These are phyloP conservation scores for Planococcus citri DNA, from an alignment of 1,140 invertebrate species.

Conservation along the genomic window DNA sequence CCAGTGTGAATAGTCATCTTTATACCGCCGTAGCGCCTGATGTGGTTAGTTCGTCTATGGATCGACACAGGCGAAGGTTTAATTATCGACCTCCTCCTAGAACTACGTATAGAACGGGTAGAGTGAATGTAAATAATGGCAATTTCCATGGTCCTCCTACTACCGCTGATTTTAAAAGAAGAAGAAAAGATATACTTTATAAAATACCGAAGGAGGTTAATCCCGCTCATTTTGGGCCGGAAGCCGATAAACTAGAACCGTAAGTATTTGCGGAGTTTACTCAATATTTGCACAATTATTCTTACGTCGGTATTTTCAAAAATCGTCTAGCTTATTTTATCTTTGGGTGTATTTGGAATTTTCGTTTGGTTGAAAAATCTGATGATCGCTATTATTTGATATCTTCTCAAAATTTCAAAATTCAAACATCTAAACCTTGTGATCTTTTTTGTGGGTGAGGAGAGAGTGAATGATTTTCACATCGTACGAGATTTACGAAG, in stretches of 20 bases:
- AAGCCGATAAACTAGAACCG: neutral
- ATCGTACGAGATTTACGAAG: too few relatives aligned
- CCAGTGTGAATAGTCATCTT: constrained; percentile 8
- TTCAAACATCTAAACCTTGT: too few relatives aligned
- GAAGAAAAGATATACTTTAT: neutral
- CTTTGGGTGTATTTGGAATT: too few relatives aligned
- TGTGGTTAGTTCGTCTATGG: constrained; percentile 1
- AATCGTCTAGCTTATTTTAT: too few relatives aligned
- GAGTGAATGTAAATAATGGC: neutral
- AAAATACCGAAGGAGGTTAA: neutral
- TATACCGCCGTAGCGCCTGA: neutral
- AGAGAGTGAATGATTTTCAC: too few relatives aligned
- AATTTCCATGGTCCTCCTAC: neutral
- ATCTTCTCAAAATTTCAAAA: too few relatives aligned
- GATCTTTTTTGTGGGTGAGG: too few relatives aligned
- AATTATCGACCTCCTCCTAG: neutral
- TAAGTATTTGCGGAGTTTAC: neutral
- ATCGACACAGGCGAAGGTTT: neutral
- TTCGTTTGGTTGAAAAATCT: too few relatives aligned
- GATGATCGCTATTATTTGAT: too few relatives aligned
- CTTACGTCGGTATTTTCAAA: too few relatives aligned
- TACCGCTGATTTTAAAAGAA: neutral
- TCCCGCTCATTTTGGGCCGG: neutral
- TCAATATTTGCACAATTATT: too few relatives aligned
- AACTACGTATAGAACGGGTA: neutral